These are phyloP conservation scores for Amphipyra berbera DNA, from an alignment of 2,888 invertebrate genomes.

Conservation along the genomic window DNA sequence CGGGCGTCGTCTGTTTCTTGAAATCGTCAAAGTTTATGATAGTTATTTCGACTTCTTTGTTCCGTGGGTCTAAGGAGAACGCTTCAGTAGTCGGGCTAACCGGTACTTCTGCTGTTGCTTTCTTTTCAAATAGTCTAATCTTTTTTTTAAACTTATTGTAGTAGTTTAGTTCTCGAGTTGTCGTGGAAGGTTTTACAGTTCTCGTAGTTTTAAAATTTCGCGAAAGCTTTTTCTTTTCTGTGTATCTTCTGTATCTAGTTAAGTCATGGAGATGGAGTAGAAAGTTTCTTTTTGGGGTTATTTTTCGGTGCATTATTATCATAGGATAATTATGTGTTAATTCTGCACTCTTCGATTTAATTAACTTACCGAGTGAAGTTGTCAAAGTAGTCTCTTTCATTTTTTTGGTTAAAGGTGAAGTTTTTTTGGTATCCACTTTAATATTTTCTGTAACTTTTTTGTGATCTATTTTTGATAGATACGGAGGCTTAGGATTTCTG, in stretches of 20 bases:
- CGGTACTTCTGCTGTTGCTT: neutral
- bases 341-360: neutral
- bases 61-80: neutral
- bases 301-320: fast-evolving
- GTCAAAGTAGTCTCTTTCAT: too few relatives aligned
- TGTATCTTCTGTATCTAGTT: constrained; percentile 28
- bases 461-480: fast-evolving
- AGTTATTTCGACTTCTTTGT: constrained; percentile 58
- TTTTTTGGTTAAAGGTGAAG: too few relatives aligned
- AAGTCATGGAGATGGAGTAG: neutral
- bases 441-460: neutral
- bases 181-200: neutral
- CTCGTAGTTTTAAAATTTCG: neutral
- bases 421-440: neutral
- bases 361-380: neutral
- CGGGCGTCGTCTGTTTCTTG: constrained; percentile 22
- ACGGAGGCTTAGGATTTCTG: neutral
- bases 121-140: constrained; percentile 33
- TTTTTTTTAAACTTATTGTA: constrained; percentile 34
- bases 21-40: constrained; percentile 61
- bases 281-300: neutral
- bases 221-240: neutral
- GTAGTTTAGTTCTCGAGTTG: constrained; percentile 16
- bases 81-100: neutral
- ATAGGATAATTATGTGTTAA: neutral